phyloP scores from a whole-genome alignment of 2,797 vertebrate genomes.

The Numenius phaeopus region DNA sequence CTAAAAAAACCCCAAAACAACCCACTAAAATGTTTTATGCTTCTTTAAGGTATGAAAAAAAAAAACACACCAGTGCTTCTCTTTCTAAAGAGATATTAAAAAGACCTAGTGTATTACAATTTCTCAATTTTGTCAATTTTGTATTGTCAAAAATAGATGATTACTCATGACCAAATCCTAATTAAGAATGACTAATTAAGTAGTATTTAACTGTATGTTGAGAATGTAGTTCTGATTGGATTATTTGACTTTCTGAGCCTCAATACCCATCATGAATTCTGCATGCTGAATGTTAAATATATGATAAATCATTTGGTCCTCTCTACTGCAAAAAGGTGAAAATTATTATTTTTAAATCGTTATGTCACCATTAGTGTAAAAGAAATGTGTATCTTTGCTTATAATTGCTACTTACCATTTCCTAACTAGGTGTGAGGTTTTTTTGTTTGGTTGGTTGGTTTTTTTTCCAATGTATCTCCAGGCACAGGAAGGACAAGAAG shows the following conservation, averaged over 20 bases:
- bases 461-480: neutral
- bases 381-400: neutral
- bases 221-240: neutral
- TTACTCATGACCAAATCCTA: neutral
- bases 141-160: neutral
- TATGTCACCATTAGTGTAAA: neutral
- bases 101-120: neutral
- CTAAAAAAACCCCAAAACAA: neutral
- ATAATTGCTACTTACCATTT: neutral
- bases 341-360: neutral
- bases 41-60: neutral
- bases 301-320: neutral
- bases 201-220: neutral
- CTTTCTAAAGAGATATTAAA: neutral
- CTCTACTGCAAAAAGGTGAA: neutral
- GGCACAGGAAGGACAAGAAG: neutral
- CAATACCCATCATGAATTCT: neutral
- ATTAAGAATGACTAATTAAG: neutral
- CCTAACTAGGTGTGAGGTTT: neutral
- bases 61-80: accelerated
- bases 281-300: neutral
- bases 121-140: neutral
- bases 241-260: neutral
- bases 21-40: neutral
- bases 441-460: neutral